Conservation (phyloP, 2,113 vertebrate species). For the Siniperca knerii region DNA sequence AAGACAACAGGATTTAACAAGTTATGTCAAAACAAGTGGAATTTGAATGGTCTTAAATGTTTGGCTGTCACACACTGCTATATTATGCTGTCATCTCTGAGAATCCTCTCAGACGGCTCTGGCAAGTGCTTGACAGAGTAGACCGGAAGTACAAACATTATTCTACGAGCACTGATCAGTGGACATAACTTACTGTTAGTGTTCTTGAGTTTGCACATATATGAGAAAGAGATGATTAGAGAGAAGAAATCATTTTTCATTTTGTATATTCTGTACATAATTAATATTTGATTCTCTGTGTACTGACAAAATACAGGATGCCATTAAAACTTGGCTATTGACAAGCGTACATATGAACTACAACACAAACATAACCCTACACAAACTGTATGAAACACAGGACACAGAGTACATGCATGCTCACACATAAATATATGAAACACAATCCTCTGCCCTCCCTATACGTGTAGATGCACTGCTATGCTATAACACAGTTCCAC, state of each 20-base stretch:
- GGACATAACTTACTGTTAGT: conserved; percentile 1
- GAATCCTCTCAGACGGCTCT: conserved; percentile 19
- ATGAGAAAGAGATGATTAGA: neutral
- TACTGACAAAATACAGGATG: neutral
- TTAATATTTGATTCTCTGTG: neutral
- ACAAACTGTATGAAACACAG: neutral
- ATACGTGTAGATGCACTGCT: neutral
- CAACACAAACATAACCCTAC: neutral
- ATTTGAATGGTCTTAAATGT: conserved; percentile 18
- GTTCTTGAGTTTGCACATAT: neutral
- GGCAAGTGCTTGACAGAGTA: conserved; percentile 27
- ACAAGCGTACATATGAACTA: neutral
- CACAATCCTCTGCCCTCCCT: neutral
- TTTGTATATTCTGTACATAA: neutral
- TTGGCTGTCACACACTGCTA: conserved; percentile 28
- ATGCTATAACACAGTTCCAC: neutral
- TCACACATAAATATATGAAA: neutral
- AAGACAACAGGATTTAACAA: neutral
- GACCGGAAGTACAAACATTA: conserved; percentile 15
- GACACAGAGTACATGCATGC: neutral
- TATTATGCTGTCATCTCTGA: conserved; percentile 55
- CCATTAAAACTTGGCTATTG: neutral
- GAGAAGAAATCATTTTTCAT: too few species aligned
- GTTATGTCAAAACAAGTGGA: conserved; percentile 13
- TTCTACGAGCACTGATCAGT: neutral